phyloP scores from a whole-genome alignment of 2,797 vertebrate species.

The Sebastes steindachneri region DNA sequence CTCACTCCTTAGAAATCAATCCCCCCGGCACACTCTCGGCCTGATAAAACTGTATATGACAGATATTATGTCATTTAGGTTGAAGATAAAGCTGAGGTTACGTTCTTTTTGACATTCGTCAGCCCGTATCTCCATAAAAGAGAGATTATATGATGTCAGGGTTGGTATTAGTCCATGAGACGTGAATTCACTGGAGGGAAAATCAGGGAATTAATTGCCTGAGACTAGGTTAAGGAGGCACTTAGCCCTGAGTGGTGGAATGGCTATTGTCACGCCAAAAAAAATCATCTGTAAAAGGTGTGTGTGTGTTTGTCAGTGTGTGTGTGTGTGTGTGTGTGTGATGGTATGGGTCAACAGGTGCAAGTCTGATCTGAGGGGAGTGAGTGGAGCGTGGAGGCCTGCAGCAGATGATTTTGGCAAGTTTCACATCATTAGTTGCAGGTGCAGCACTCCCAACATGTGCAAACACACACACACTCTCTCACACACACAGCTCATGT shows the following conservation, averaged over 20 bases:
- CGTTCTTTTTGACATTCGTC: conserved; percentile 31
- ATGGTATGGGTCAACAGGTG: conserved; percentile 67
- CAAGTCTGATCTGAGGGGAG: conserved; percentile 61
- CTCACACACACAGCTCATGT: conserved; percentile 17
- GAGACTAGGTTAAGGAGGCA: conserved; percentile 59
- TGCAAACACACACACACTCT: conserved; percentile 23
- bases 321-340: conserved; percentile 13
- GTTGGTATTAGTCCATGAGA: conserved; percentile 15
- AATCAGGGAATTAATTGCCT: conserved; percentile 46
- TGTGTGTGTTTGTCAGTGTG: conserved; percentile 13
- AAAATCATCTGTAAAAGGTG: conserved; percentile 3
- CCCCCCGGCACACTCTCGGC: neutral
- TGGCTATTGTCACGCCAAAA: conserved; percentile 33
- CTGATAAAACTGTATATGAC: conserved; percentile 24
- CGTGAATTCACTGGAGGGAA: conserved; percentile 29
- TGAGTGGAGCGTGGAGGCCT: conserved; percentile 30
- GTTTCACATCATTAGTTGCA: conserved; percentile 76
- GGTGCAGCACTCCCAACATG: conserved; percentile 73
- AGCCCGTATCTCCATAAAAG: conserved; percentile 47
- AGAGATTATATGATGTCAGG: conserved; percentile 20
- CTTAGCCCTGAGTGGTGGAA: conserved; percentile 53
- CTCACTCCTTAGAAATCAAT: neutral
- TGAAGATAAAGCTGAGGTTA: conserved; percentile 33
- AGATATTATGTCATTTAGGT: conserved; percentile 19
- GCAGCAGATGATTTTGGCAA: conserved; percentile 53